Evolutionary conservation across 2,797 vertebrate species (phyloP), one percentile per base, ranked within the genome.

Genomic region (Selene dorsalis): DNA sequence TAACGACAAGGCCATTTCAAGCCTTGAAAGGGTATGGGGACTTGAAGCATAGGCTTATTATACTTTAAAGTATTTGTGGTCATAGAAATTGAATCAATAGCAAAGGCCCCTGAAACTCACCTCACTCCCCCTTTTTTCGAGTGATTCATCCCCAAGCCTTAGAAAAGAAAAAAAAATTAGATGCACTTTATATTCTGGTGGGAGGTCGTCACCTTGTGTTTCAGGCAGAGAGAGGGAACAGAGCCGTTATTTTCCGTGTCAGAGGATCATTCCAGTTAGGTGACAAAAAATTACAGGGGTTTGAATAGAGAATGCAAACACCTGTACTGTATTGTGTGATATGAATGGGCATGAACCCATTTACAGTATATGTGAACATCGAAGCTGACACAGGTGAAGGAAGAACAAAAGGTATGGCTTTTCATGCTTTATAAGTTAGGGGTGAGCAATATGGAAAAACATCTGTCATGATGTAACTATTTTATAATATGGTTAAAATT

Each of bases 51-150:
- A 73, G 90, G 90, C 92, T 94, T 94, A 93, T 95, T 94, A 93
- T 90, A 73, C 88, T 93, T 87, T 91, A 87, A 92, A 91, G 90
- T 94, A 94, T 95, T 94, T 94, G 93, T 90, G 93, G 89, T 91
- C 89, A 93, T 93, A 93, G 90, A 91, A 94, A 92, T 86, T 81
- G 89, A 94, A 95, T 94, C 94, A 92, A 93, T 94, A 91, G 83
- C 82, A 75, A 71, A 77, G 82, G 57, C 71, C 77, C 41, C 78
- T 68, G 63, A 80, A 82, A 74, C 79, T 67, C 61, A 32, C 45
- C 24, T 56, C 26, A 35, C 41, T 20, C 74, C 39, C 58, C 47
- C 58, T n/a, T 22, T 47, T 72, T 79, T 85, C 63, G 63, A 69
- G 77, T 86, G 88, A 93, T 93, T 93, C 84, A 91, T 89, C 81